phyloP scores from a whole-genome alignment of 1,140 invertebrate genomes.

The Zaprionus nigranus region DNA sequence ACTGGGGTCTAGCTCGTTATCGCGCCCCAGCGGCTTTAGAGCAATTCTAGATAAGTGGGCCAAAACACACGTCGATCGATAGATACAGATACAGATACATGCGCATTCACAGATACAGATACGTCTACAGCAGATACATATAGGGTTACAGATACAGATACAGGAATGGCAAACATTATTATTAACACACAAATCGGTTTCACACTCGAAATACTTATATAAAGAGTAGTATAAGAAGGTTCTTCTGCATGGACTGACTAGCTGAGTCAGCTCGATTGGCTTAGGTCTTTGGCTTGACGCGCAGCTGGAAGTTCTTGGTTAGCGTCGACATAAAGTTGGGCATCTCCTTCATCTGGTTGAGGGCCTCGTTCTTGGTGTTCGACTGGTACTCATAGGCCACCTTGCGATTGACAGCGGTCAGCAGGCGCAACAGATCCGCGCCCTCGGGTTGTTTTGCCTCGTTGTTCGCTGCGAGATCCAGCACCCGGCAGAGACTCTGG shows the following conservation, averaged over 20 bases:
- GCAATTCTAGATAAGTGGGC: slow-evolving; percentile 72
- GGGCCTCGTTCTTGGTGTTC: slow-evolving; percentile 86
- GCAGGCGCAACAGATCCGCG: slow-evolving; percentile 87
- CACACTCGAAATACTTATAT: slow-evolving; percentile 16
- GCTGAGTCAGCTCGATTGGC: slow-evolving; percentile 41
- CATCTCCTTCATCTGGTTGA: slow-evolving; percentile 90
- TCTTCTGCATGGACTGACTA: background rate
- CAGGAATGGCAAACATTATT: slow-evolving; percentile 61
- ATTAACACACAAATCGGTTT: slow-evolving; percentile 50
- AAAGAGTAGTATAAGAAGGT: background rate
- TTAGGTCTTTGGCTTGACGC: slow-evolving; percentile 61
- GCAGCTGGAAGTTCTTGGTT: slow-evolving; percentile 86
- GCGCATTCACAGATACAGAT: slow-evolving; percentile 10
- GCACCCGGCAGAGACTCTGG: slow-evolving; percentile 88
- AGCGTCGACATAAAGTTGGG: slow-evolving; percentile 90
- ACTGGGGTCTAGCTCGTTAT: slow-evolving; percentile 43
- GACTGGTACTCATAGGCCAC: slow-evolving; percentile 88
- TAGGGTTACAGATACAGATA: slow-evolving; percentile 23
- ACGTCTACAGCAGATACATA: slow-evolving; percentile 43
- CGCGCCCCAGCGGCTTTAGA: slow-evolving; percentile 60
- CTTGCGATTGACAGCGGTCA: slow-evolving; percentile 88
- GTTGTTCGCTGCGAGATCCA: slow-evolving; percentile 85
- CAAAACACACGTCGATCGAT: slow-evolving; percentile 47
- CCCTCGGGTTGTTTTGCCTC: slow-evolving; percentile 53
- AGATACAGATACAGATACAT: slow-evolving; percentile 57